Conservation (phyloP, 2,888 invertebrate species). For the Prosopocoilus inquinatus region DNA sequence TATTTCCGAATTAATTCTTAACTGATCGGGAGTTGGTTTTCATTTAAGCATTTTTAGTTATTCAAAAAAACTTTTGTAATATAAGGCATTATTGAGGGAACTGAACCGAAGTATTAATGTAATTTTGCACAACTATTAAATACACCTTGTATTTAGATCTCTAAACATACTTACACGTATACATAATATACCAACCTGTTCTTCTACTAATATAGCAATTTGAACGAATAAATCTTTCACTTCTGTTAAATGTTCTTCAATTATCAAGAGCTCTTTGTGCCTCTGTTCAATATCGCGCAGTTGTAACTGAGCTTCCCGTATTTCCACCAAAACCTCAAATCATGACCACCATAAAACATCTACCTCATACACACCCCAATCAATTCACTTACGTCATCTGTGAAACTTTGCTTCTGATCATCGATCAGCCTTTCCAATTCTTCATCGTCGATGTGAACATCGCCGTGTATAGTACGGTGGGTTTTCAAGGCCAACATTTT, state of each 20-base stretch:
- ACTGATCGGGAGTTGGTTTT: too few species aligned
- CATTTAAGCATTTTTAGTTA: too few species aligned
- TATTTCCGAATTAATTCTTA: too few species aligned
- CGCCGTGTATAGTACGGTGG: conserved; percentile 12
- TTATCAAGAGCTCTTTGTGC: conserved; percentile 76
- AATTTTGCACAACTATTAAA: not conserved
- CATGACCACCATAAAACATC: not conserved
- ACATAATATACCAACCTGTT: conserved; percentile 56
- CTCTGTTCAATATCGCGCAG: conserved; percentile 79
- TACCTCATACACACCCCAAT: not conserved
- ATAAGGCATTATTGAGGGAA: too few species aligned
- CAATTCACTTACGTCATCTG: conserved; percentile 52
- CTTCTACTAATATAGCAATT: conserved; percentile 77
- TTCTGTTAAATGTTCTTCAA: conserved; percentile 77
- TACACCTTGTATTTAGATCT: not conserved
- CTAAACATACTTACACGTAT: not conserved
- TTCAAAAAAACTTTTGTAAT: too few species aligned
- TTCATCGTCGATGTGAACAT: conserved; percentile 25
- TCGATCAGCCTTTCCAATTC: conserved; percentile 50
- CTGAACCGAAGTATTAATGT: too few species aligned
- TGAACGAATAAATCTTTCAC: conserved; percentile 80
- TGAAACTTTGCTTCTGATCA: conserved; percentile 51
- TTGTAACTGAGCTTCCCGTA: conserved; percentile 69
- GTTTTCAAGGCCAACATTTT: conserved; percentile 12
- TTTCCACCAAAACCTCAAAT: conserved; percentile 73